phyloP scores from a whole-genome alignment of 1,140 invertebrate species.

The Aphaenogaster ashmeadi region DNA sequence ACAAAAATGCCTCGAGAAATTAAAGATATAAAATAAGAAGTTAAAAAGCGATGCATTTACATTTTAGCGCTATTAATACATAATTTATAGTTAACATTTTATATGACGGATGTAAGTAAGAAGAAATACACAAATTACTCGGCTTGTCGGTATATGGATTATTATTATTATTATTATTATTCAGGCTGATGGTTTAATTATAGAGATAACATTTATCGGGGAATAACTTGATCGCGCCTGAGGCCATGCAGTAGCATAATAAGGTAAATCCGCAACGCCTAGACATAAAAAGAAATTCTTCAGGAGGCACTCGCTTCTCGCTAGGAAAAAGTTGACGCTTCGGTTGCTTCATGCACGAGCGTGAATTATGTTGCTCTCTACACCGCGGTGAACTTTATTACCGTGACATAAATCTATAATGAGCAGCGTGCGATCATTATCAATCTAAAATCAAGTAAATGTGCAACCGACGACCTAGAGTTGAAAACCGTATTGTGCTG shows the following conservation, averaged over 20 bases:
- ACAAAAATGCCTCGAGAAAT: too few species aligned
- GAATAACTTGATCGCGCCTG: neutral
- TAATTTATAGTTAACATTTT: neutral
- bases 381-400: conserved; percentile 53
- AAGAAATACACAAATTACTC: neutral
- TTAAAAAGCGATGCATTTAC: neutral
- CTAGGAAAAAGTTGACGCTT: conserved; percentile 43
- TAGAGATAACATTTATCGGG: neutral
- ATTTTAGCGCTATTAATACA: neutral
- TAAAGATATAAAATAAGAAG: neutral
- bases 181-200: neutral
- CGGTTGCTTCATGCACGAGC: conserved; percentile 29
- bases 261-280: neutral
- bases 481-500: neutral
- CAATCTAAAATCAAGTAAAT: conserved; percentile 20
- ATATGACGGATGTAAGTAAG: neutral
- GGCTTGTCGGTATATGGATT: too few species aligned
- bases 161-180: conserved; percentile 11
- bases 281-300: conserved; percentile 40
- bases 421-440: neutral
- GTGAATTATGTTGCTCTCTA: conserved; percentile 46
- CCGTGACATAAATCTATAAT: conserved; percentile 53
- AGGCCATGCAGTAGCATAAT: neutral
- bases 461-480: neutral
- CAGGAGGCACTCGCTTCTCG: conserved; percentile 19